phyloP scores from a whole-genome alignment of 2,888 invertebrate genomes.

The Neoascia interrupta region DNA sequence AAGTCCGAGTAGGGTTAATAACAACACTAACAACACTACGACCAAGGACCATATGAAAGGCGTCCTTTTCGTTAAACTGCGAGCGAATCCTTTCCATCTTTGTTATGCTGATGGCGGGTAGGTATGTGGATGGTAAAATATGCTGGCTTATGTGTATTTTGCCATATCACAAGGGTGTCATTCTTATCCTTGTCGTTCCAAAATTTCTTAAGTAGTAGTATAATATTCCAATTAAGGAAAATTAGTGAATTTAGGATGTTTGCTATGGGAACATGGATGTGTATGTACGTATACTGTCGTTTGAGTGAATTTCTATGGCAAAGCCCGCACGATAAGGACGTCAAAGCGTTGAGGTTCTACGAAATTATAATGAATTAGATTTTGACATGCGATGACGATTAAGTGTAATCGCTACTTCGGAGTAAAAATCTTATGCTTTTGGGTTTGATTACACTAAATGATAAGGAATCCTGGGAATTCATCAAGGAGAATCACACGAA shows the following conservation, averaged over 20 bases:
- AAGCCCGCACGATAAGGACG: not conserved
- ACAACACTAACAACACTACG: not conserved
- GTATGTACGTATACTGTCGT: not conserved
- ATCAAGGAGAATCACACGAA: not conserved
- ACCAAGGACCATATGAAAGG: constrained; percentile 19
- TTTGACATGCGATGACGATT: constrained; percentile 47
- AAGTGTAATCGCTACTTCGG: constrained; percentile 24
- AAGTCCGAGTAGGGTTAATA: constrained; percentile 19
- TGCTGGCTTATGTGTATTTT: constrained; percentile 22
- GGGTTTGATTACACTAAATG: not conserved
- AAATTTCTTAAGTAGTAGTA: constrained; percentile 44
- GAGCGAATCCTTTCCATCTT: constrained; percentile 28
- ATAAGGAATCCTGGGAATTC: not conserved
- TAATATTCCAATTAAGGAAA: constrained; percentile 61
- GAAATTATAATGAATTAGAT: constrained; percentile 34
- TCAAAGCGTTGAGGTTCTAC: constrained; percentile 11
- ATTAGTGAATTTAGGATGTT: constrained; percentile 53
- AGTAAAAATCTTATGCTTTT: not conserved
- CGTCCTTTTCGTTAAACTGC: constrained; percentile 9
- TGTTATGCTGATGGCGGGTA: not conserved
- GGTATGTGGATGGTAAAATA: constrained; percentile 20
- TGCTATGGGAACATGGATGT: constrained; percentile 20
- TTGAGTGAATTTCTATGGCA: too few relatives aligned
- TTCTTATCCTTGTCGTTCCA: constrained; percentile 30
- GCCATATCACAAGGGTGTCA: constrained; percentile 10